These are phyloP conservation scores for Psammodynastes pulverulentus DNA, from an alignment of 2,113 vertebrate genomes.

Conservation along the genomic window DNA sequence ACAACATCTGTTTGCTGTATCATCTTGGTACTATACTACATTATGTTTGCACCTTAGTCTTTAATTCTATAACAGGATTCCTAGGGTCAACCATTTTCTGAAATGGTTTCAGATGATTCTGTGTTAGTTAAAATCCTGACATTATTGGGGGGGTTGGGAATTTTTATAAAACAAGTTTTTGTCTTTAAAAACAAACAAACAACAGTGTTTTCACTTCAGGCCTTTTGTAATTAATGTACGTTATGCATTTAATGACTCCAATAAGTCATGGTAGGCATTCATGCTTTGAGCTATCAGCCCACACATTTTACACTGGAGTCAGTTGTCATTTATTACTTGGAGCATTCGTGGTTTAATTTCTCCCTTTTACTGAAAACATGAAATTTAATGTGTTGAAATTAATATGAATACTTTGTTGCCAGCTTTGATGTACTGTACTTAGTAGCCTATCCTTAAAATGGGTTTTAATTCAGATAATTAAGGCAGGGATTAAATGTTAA, in stretches of 20 bases:
- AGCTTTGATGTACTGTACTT: not conserved
- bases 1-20: not conserved
- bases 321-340: not conserved
- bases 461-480: slow-evolving; percentile 5
- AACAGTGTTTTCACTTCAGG: not conserved
- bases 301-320: not conserved
- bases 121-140: not conserved
- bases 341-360: not conserved
- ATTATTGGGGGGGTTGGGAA: not conserved
- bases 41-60: not conserved
- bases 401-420: not conserved
- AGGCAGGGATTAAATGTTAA: not conserved
- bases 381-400: slow-evolving; percentile 4
- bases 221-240: not conserved
- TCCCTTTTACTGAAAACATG: not conserved
- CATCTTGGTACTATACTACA: not conserved
- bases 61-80: not conserved
- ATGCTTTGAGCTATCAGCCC: not conserved
- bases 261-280: not conserved
- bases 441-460: not conserved
- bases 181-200: not conserved
- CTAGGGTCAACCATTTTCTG: not conserved
- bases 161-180: not conserved
- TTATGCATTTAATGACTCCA: not conserved
- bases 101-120: not conserved